Evolutionary conservation across 2,797 vertebrate genomes (phyloP).

Genomic region (Antennarius maculatus): DNA sequence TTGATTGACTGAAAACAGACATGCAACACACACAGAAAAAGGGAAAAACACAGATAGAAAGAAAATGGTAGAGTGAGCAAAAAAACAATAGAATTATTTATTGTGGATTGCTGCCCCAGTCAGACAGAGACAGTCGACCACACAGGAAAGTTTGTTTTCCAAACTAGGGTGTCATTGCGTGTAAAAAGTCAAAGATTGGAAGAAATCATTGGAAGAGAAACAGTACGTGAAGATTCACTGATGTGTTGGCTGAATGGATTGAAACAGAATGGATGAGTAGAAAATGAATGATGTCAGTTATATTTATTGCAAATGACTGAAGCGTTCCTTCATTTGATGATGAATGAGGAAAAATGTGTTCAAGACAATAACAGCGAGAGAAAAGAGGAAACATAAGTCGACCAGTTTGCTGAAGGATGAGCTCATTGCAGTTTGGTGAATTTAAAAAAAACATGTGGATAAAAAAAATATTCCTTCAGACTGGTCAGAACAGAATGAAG

Average conservation of each 20-base stretch:
- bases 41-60: conserved; percentile 12
- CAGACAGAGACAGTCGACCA: not conserved
- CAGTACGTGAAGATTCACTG: conserved; percentile 1
- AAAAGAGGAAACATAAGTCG: not conserved
- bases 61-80: not conserved
- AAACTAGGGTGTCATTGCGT: conserved; percentile 3
- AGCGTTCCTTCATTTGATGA: conserved; percentile 1
- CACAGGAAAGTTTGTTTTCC: not conserved
- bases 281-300: not conserved
- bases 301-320: too few relatives aligned
- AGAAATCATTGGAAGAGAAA: not conserved
- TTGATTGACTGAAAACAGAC: conserved; percentile 1
- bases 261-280: not conserved
- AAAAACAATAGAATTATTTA: conserved; percentile 7
- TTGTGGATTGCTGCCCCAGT: conserved; percentile 15
- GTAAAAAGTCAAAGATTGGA: not conserved
- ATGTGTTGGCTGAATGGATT: conserved; percentile 9
- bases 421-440: not conserved
- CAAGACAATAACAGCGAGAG: conserved; percentile 10
- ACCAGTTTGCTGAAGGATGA: not conserved
- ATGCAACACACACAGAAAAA: conserved; percentile 4
- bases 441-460: not conserved
- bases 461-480: not conserved
- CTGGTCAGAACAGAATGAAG: conserved; percentile 4
- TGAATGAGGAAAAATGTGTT: conserved; percentile 14